These are phyloP conservation scores for Yponomeuta plumbellus DNA, from an alignment of 2,888 invertebrate genomes.

Conservation along the genomic window DNA sequence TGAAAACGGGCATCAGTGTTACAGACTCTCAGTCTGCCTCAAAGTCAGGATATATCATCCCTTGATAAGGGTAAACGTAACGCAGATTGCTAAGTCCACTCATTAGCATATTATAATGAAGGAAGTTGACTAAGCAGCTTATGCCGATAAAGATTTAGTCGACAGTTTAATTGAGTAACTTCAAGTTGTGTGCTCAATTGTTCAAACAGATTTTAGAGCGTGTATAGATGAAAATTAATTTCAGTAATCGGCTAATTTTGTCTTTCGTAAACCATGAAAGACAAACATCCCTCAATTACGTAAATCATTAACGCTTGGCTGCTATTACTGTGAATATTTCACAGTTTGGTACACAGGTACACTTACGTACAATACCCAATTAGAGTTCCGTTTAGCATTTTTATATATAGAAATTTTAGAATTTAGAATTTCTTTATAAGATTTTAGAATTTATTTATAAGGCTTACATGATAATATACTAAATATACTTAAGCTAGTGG, in stretches of 20 bases:
- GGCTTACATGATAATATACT: too few species aligned
- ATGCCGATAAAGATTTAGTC: slow-evolving; percentile 7
- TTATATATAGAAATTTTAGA: too few species aligned
- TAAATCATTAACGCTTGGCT: too few species aligned
- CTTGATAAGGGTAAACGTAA: neutral
- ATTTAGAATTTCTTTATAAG: too few species aligned
- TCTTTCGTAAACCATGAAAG: neutral
- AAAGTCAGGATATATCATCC: neutral
- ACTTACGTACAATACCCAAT: too few species aligned
- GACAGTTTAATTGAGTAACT: slow-evolving; percentile 14
- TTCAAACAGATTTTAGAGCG: neutral
- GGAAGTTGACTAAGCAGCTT: slow-evolving; percentile 4
- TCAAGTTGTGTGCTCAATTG: neutral
- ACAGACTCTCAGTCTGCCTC: neutral
- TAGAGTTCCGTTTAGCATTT: too few species aligned
- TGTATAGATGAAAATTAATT: neutral
- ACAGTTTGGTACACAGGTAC: too few species aligned
- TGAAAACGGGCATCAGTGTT: too few species aligned
- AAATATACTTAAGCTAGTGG: too few species aligned
- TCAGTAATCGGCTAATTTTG: neutral
- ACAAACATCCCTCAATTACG: neutral
- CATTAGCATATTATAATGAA: slow-evolving; percentile 14
- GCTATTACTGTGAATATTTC: too few species aligned
- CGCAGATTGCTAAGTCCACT: neutral
- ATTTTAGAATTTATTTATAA: too few species aligned